These are phyloP conservation scores for Ectemnius continuus DNA, from an alignment of 2,888 invertebrate species.

Conservation along the genomic window DNA sequence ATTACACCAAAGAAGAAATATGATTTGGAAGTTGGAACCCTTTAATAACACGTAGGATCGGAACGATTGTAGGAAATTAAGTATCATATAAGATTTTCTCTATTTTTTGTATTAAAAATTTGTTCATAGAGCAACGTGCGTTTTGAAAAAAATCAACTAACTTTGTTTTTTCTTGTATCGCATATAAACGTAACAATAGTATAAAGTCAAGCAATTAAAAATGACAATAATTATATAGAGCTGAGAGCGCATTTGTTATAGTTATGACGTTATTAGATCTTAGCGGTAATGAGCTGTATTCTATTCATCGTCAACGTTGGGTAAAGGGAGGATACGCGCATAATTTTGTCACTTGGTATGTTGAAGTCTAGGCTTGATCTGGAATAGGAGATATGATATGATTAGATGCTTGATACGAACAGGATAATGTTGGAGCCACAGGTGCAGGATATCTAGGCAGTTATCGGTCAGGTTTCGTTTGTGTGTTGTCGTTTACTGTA, in stretches of 20 bases:
- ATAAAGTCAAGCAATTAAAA: conserved; percentile 70
- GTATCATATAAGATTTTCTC: conserved; percentile 40
- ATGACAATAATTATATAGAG: conserved; percentile 54
- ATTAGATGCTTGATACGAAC: conserved; percentile 60
- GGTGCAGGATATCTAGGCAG: conserved; percentile 64
- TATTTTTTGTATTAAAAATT: conserved; percentile 72
- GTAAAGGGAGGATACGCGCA: conserved; percentile 56
- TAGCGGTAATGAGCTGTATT: conserved; percentile 49
- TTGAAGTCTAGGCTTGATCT: conserved; percentile 70
- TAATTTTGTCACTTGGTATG: conserved; percentile 61
- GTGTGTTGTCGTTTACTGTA: conserved; percentile 55
- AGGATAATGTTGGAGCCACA: conserved; percentile 53
- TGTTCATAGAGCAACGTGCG: conserved; percentile 66
- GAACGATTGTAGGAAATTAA: conserved; percentile 33
- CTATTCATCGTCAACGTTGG: conserved; percentile 58
- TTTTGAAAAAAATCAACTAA: conserved; percentile 66
- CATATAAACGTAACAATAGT: conserved; percentile 73
- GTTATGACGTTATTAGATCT: conserved; percentile 36
- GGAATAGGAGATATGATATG: conserved; percentile 74
- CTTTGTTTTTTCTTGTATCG: conserved; percentile 48
- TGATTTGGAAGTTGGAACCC: too few relatives aligned
- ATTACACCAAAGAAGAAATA: too few relatives aligned
- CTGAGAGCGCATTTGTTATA: conserved; percentile 32
- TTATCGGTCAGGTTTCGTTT: conserved; percentile 64
- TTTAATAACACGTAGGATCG: background rate